phyloP scores from a whole-genome alignment of 2,888 invertebrate species.

The Drosophila mimica region DNA sequence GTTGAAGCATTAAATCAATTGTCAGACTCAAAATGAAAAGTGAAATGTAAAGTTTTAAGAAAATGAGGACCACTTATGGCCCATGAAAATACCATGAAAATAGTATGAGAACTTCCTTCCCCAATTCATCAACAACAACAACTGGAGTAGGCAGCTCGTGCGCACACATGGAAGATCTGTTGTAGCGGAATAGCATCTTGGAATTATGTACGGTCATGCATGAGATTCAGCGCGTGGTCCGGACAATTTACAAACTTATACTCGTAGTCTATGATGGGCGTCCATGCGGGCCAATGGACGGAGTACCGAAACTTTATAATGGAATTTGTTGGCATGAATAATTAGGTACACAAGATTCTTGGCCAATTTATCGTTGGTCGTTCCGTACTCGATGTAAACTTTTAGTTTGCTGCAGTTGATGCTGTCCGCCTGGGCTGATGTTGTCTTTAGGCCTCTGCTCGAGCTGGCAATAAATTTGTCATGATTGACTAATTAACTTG shows the following conservation, averaged over 20 bases:
- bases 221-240: constrained; percentile 58
- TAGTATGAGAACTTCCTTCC: constrained; percentile 29
- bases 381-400: background rate
- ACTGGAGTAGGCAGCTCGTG: constrained; percentile 45
- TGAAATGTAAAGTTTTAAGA: constrained; percentile 13
- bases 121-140: constrained; percentile 37
- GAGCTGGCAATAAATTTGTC: constrained; percentile 51
- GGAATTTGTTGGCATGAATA: constrained; percentile 72
- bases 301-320: constrained; percentile 67
- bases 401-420: constrained; percentile 15
- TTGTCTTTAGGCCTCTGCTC: constrained; percentile 41
- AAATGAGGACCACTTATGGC: constrained; percentile 26
- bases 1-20: constrained; percentile 27
- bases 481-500: constrained; percentile 64
- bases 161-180: constrained; percentile 37
- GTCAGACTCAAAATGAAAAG: constrained; percentile 1
- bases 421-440: background rate
- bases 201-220: constrained; percentile 66
- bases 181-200: constrained; percentile 17
- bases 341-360: constrained; percentile 55
- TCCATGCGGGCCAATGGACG: constrained; percentile 52
- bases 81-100: constrained; percentile 47
- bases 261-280: constrained; percentile 2
- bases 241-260: constrained; percentile 11
- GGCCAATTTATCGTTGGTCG: constrained; percentile 18